Conservation (phyloP, 1,140 invertebrate genomes). For the Polypedilum pembai region DNA sequence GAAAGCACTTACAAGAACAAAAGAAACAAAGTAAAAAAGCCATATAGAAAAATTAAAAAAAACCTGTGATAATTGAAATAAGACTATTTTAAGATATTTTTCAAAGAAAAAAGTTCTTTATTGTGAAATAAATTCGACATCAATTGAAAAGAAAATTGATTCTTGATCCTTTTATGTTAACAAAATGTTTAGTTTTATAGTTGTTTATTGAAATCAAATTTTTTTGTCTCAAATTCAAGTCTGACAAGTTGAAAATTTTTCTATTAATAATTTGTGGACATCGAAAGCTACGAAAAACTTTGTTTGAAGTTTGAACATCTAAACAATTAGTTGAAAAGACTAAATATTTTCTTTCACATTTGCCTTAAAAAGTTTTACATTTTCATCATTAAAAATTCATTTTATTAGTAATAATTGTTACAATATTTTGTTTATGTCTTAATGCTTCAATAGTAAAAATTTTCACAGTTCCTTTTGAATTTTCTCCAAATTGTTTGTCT, state of each 20-base stretch:
- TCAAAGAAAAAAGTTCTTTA: background rate
- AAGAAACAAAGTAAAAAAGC: background rate
- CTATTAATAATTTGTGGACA: background rate
- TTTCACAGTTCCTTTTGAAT: constrained; percentile 5
- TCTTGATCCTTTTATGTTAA: too few species aligned
- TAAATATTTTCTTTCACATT: background rate
- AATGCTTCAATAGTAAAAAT: background rate
- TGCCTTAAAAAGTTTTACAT: background rate
- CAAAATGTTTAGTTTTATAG: too few species aligned
- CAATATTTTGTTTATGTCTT: constrained; percentile 4
- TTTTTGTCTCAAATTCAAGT: too few species aligned
- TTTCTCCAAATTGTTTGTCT: background rate
- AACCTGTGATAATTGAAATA: constrained; percentile 3
- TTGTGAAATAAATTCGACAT: constrained; percentile 5
- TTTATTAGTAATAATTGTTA: background rate
- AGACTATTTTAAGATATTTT: background rate
- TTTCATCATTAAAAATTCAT: background rate
- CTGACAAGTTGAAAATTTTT: too few species aligned
- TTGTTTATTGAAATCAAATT: too few species aligned
- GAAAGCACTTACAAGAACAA: background rate
- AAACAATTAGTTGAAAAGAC: background rate
- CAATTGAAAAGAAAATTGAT: background rate
- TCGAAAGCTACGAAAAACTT: background rate
- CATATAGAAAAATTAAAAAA: background rate
- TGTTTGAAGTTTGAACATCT: background rate